Conservation (phyloP, 2,888 invertebrate genomes). For the Lithophane ornitopus region DNA sequence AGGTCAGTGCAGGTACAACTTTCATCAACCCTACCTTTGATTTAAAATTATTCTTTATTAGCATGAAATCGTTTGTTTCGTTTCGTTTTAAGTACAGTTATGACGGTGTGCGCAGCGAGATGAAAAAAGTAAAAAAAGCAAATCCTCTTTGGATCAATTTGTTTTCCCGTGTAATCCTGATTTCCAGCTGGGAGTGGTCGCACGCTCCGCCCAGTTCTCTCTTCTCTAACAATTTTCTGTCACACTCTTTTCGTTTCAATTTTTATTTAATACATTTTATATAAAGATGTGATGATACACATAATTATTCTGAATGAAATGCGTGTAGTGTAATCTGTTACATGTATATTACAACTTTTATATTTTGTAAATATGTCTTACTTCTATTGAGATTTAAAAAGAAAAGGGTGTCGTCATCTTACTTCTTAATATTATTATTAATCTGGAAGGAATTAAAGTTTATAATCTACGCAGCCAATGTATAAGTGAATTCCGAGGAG, state of each 20-base stretch:
- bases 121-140: slow-evolving; percentile 68
- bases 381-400: not conserved
- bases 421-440: not conserved
- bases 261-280: slow-evolving; percentile 11
- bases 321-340: not conserved
- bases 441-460: not conserved
- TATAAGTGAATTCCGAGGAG: not conserved
- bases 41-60: slow-evolving; percentile 11
- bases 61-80: slow-evolving; percentile 34
- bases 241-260: slow-evolving; percentile 60
- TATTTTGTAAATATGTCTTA: not conserved
- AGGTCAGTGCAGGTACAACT: not conserved
- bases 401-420: not conserved
- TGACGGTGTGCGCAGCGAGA: slow-evolving; percentile 51
- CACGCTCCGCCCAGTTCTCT: slow-evolving; percentile 71
- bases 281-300: not conserved
- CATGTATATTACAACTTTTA: not conserved
- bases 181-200: slow-evolving; percentile 75
- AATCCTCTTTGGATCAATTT: slow-evolving; percentile 77
- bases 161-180: slow-evolving; percentile 73
- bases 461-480: not conserved
- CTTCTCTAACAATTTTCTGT: slow-evolving; percentile 66
- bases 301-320: not conserved
- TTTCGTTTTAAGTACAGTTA: slow-evolving; percentile 49
- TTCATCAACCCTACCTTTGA: not conserved